Conservation (phyloP, 2,888 invertebrate species). For the Apodemia duryi region DNA sequence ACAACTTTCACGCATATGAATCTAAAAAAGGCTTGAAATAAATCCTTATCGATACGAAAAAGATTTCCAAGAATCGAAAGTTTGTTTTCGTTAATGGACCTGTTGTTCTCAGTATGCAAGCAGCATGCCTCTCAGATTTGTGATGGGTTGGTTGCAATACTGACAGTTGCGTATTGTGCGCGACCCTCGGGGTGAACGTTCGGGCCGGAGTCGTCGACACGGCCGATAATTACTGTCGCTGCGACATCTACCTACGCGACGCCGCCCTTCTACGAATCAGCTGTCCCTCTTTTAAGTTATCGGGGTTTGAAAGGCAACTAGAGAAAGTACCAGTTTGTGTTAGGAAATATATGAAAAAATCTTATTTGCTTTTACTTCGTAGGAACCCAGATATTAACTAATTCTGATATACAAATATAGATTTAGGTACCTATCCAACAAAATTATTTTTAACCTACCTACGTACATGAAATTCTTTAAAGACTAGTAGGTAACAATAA, state of each 20-base stretch:
- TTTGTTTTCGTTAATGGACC: neutral
- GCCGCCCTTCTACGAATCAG: slow-evolving; percentile 38
- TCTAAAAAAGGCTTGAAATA: too few species aligned
- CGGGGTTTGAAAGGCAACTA: slow-evolving; percentile 23
- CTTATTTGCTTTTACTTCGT: too few species aligned
- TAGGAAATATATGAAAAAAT: too few species aligned
- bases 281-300: slow-evolving; percentile 33
- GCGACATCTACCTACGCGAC: slow-evolving; percentile 49
- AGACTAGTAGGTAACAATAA: too few species aligned
- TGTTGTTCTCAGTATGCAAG: slow-evolving; percentile 18
- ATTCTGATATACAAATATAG: too few species aligned
- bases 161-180: slow-evolving; percentile 60
- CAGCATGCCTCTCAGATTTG: slow-evolving; percentile 51
- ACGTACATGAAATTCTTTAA: too few species aligned
- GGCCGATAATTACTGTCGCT: slow-evolving; percentile 73
- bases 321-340: neutral
- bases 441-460: too few species aligned
- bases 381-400: too few species aligned
- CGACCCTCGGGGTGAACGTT: slow-evolving; percentile 75
- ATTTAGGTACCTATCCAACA: too few species aligned
- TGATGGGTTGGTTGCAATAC: slow-evolving; percentile 52
- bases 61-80: neutral
- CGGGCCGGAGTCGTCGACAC: slow-evolving; percentile 73
- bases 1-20: too few species aligned
- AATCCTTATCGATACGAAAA: neutral